phyloP scores from a whole-genome alignment of 2,888 invertebrate genomes.

The Cephalotes varians region DNA sequence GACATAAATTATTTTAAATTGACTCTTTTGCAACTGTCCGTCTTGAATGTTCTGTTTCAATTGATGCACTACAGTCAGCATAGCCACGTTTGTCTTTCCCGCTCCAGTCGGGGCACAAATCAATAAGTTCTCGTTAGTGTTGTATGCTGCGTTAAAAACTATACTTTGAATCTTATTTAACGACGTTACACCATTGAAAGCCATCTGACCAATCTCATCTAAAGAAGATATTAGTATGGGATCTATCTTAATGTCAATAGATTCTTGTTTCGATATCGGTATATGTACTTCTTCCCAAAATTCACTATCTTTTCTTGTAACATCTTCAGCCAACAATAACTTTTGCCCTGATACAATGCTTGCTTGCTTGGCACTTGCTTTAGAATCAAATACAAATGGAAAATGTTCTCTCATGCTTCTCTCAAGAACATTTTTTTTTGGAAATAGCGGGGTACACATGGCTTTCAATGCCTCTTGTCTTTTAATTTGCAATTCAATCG shows the following conservation, averaged over 20 bases:
- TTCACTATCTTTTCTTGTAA: conserved; percentile 90
- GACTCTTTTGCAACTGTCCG: conserved; percentile 94
- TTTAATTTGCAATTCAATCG: conserved; percentile 87
- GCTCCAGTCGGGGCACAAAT: conserved; percentile 99
- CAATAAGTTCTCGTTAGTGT: conserved; percentile 97
- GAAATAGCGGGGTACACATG: conserved; percentile 86
- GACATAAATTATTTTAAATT: conserved; percentile 99
- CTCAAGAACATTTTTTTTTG: conserved; percentile 84
- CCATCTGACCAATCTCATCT: conserved; percentile 94
- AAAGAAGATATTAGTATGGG: conserved; percentile 89
- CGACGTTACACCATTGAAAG: conserved; percentile 94
- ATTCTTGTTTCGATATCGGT: conserved; percentile 89
- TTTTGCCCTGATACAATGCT: conserved; percentile 92
- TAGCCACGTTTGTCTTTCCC: conserved; percentile 99
- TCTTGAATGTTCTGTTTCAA: conserved; percentile 94
- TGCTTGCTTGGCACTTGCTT: conserved; percentile 89
- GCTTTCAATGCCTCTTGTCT: conserved; percentile 85
- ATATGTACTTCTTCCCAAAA: conserved; percentile 95
- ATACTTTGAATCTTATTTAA: conserved; percentile 98
- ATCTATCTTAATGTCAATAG: conserved; percentile 88
- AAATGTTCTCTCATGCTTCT: conserved; percentile 87
- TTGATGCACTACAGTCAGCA: conserved; percentile 96
- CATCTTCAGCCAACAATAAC: conserved; percentile 93
- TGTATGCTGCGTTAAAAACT: conserved; percentile 97
- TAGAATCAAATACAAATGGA: conserved; percentile 96